Evolutionary conservation across 2,888 invertebrate genomes (phyloP), one percentile per base, ranked within the genome.

Genomic region (Pseudococcus viburni): DNA sequence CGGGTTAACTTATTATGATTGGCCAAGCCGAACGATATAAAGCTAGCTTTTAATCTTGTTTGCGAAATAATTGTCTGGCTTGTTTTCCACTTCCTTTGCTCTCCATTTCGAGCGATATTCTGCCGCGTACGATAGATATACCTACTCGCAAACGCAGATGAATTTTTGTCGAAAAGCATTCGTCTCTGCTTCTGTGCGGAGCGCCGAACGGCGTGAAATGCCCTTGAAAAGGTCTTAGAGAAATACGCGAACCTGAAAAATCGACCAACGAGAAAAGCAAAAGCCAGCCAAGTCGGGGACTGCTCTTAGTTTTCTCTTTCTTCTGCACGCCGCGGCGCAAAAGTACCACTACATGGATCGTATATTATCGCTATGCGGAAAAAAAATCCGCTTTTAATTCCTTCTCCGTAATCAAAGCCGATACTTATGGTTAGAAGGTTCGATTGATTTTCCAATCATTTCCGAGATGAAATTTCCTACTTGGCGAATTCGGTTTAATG

Each of bases 11-110:
- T 39, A 68, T 68, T 68, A 68, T 68, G 26, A 68, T 26, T 26
- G 68, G 68, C 68, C 68, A 68, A 68, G 68, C 68, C 68, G 68
- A 68, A 68, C 68, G 68, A 68, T 68, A 68, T 68, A 68, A 68
- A 68, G 68, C 11, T 26, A 68, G 68, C 68, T 68, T 68, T 68
- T 68, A 68, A 68, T 68, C 68, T 68, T 68, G 26, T 68, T 26
- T 68, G n/a, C 68, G 68, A 68, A 26, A 68, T 68, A 68, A 68
- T 68, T 68, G 68, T 68, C 68, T 68, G 68, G 68, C 22, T 22
- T 68, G 68, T 68, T 68, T 68, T 68, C 68, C 68, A 68, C 68
- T 22, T 26, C 22, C 22, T 68, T 22, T 26, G 22, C 22, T 26
- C 26, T 68, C 26, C 26, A 26, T 26, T 68, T 68, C 26, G 26